Base-by-base conservation (phyloP, 2,888 invertebrate species). In the Agriopis marginaria region DNA sequence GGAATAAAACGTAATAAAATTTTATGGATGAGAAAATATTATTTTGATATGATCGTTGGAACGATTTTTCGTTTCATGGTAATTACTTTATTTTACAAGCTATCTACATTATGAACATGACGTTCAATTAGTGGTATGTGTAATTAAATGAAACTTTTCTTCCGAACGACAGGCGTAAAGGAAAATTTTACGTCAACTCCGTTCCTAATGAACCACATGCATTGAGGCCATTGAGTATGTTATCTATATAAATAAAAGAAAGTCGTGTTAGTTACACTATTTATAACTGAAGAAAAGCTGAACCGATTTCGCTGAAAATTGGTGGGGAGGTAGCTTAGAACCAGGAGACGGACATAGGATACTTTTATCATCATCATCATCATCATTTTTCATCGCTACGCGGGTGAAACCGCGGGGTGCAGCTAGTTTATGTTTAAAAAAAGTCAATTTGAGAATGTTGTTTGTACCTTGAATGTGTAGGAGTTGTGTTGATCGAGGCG, bases 401-500 rank as follows among this genome's bases (percentile, higher is more conserved):
- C n/a, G n/a, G n/a, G n/a, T n/a, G n/a, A n/a, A n/a, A n/a, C n/a
- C n/a, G n/a, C n/a, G n/a, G n/a, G n/a, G n/a, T n/a, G n/a, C n/a
- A n/a, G n/a, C n/a, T n/a, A n/a, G n/a, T n/a, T 23, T 23, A 23
- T 23, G 17, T 23, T 1, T 23, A 11, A 23, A 11, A 23, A 10
- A 23, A 4, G 11, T 32, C 5, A 51, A 17, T 50, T 3, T 7
- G 7, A 7, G 10, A 50, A 23, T 50, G 51, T 23, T 74, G 77
- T 90, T 51, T 74, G 77, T 90, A 97, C 98, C 95, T 97, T 98
- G 90, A 98, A 98, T 0, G 96, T 95, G 86, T 98, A 98, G 40
- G 96, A 96, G 84, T 97, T 97, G 87, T 98, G 97, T 81, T 98
- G 98, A 64, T 98, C 97, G 63, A 98, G 95, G 67, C 96, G 95